Conservation (phyloP, 1,140 invertebrate species). For the Eurosta solidaginis region DNA sequence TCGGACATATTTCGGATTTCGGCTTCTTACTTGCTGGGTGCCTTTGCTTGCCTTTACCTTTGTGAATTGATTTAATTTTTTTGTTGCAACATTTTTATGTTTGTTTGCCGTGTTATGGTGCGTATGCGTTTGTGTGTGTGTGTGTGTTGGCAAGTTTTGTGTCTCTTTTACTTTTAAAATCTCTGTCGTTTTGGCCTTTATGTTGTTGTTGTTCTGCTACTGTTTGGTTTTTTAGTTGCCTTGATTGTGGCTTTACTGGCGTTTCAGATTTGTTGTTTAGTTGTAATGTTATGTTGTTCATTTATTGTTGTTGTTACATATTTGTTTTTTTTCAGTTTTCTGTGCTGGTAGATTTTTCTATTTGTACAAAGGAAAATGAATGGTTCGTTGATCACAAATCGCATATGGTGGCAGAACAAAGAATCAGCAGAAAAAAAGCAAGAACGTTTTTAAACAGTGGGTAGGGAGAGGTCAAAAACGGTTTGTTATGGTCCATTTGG, state of each 20-base stretch:
- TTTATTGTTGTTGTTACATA: conserved; percentile 2
- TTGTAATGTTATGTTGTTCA: not conserved
- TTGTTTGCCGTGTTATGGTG: not conserved
- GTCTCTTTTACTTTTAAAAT: not conserved
- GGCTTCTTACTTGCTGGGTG: not conserved
- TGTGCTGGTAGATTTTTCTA: conserved; percentile 24
- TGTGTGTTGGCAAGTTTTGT: not conserved
- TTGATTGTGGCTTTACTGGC: conserved; percentile 18
- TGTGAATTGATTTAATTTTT: not conserved
- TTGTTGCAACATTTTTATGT: not conserved
- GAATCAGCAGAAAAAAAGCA: not conserved
- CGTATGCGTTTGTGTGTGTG: not conserved
- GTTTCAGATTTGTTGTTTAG: not conserved
- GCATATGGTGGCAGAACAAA: conserved; percentile 21
- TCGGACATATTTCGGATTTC: not conserved
- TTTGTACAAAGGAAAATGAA: conserved; percentile 35
- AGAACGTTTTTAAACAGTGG: not conserved
- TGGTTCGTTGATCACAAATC: conserved; percentile 30
- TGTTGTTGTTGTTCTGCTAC: not conserved
- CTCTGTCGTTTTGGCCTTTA: not conserved
- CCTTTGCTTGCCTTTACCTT: not conserved
- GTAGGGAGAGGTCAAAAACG: no score
- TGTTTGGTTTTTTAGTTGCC: not conserved
- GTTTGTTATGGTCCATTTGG: no score
- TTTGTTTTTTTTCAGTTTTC: not conserved